phyloP scores from a whole-genome alignment of 2,797 vertebrate genomes.

The Natrix natrix region DNA sequence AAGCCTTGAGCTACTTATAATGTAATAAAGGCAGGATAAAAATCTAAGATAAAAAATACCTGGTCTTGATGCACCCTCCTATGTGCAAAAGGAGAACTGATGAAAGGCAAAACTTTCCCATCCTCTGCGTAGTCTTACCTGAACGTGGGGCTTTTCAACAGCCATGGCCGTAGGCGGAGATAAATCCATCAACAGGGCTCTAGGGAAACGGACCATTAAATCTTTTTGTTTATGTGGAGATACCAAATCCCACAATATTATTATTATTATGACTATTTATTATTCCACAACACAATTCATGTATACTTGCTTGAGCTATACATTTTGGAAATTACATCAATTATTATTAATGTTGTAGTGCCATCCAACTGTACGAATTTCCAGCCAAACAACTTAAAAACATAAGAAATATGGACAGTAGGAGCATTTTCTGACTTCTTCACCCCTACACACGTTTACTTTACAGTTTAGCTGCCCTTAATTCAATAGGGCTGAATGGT shows the following conservation, averaged over 20 bases:
- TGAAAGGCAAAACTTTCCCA: background rate
- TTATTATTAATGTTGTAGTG: background rate
- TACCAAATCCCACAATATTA: background rate
- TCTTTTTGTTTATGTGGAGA: background rate
- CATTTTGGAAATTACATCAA: background rate
- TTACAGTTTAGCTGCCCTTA: background rate
- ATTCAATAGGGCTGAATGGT: background rate
- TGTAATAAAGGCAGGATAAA: background rate
- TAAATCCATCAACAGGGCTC: background rate
- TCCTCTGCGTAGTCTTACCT: background rate
- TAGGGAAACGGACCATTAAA: background rate
- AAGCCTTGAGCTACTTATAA: background rate
- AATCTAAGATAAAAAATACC: background rate
- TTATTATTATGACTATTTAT: background rate
- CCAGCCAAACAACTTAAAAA: background rate
- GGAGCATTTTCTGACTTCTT: background rate
- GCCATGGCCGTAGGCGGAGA: background rate
- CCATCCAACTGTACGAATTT: background rate
- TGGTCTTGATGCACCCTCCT: background rate
- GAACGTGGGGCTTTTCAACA: background rate
- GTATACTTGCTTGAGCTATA: background rate
- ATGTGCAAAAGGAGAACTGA: background rate
- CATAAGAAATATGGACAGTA: background rate
- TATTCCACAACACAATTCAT: background rate
- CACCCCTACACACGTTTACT: background rate